Evolutionary conservation across 1,140 invertebrate species (phyloP), one percentile per base, ranked within the genome.

Genomic region (Drosophila baimaii): DNA sequence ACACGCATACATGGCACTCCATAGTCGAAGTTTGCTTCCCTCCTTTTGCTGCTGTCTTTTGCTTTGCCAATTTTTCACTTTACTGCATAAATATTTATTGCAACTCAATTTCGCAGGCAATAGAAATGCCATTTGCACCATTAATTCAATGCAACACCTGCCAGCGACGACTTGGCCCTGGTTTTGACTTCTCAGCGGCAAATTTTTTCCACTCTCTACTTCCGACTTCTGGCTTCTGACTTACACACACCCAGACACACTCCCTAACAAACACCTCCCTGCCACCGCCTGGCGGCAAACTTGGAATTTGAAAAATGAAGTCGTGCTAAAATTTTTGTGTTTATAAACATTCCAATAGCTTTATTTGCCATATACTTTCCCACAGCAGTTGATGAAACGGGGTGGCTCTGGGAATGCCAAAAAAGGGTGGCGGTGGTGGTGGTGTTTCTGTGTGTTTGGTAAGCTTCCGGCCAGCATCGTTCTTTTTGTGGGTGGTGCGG

Each of bases 11-110:
- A 66, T 15, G 13, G 33, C n/a, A 43, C 21, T 31, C 23, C 23
- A n/a, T 21, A 52, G 49, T 23, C 19, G 31, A 19, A 21, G 43
- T 49, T 44, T 46, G 31, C 23, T 25, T 39, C 51, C 21, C 31
- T 47, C 44, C 15, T 31, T 33, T 29, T 33, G 49, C 7, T 35
- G 61, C 41, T 86, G 82, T 81, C 82, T 79, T 81, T 75, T 85
- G 79, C 82, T 57, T 56, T 82, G 83, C 79, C 83, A 88, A 88
- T 88, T 88, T 88, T 88, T 88, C 83, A 88, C 83, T 88, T 88
- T 88, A 77, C 79, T 88, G 83, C 83, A 88, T 88, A 88, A 88
- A 88, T 88, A 88, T 88, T 88, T 88, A 88, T 88, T 88, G 83
- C 83, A 88, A 88, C 83, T 88, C 83, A 88, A 88, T 88, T 88